Conservation (phyloP, 2,113 vertebrate species). For the Puntigrus tetrazona region DNA sequence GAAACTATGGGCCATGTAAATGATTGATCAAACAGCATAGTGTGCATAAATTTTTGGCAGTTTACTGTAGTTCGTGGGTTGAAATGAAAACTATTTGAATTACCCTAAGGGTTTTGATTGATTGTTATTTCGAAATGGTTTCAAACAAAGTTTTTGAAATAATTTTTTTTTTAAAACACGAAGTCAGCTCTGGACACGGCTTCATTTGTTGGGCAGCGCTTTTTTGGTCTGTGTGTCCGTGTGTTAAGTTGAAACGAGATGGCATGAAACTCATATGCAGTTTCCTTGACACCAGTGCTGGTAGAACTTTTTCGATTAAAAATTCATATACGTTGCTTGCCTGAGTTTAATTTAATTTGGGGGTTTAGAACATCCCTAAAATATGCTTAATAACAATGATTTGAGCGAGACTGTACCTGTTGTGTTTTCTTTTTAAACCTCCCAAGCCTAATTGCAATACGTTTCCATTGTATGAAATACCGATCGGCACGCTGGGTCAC, state of each 20-base stretch:
- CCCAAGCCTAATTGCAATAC: neutral
- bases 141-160: neutral
- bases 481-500: neutral
- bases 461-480: neutral
- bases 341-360: neutral
- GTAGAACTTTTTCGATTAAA: neutral
- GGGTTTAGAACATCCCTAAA: neutral
- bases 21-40: slow-evolving; percentile 31
- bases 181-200: neutral
- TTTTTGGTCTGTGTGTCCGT: neutral
- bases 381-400: neutral
- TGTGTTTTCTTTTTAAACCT: neutral
- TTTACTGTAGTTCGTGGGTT: neutral
- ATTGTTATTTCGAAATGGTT: neutral
- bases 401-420: neutral
- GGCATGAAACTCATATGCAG: neutral
- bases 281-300: neutral
- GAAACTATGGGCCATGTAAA: neutral
- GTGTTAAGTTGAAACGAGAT: neutral
- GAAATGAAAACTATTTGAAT: neutral
- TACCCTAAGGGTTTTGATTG: neutral
- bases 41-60: neutral
- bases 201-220: neutral
- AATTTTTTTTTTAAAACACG: neutral
- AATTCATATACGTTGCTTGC: neutral